A percentile compares a stretch with the other conserved stretches of the same genome.
Evolutionary conservation across 2,888 invertebrate species (phyloP).

Genomic region (Gymnocheta viridis): DNA sequence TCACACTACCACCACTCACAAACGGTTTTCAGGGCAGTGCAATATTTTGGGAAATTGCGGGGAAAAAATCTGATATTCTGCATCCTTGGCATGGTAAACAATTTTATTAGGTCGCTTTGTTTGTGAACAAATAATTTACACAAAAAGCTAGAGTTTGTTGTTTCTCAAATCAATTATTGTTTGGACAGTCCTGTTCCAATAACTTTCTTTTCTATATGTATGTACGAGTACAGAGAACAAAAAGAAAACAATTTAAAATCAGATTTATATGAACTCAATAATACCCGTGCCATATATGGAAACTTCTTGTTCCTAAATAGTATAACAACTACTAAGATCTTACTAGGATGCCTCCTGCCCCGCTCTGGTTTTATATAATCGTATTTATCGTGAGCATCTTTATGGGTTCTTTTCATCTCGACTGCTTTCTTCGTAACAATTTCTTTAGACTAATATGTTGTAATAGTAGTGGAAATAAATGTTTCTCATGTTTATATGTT

Average conservation of each 20-base stretch:
- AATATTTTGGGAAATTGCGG: slow-evolving; percentile 11
- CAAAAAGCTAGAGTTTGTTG: not conserved
- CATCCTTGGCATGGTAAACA: too few species aligned
- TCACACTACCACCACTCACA: slow-evolving; percentile 44
- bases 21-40: slow-evolving; percentile 10
- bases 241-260: slow-evolving; percentile 52
- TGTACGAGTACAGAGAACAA: slow-evolving; percentile 31
- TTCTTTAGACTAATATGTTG: slow-evolving; percentile 27
- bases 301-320: slow-evolving; percentile 43
- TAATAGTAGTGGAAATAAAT: slow-evolving; percentile 46
- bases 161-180: not conserved
- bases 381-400: slow-evolving; percentile 63
- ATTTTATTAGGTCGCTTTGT: not conserved
- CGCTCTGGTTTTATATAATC: slow-evolving; percentile 9
- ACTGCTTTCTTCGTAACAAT: slow-evolving; percentile 16
- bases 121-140: not conserved
- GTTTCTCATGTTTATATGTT: slow-evolving; percentile 65
- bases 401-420: slow-evolving; percentile 49
- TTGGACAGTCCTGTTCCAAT: slow-evolving; percentile 55
- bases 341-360: slow-evolving; percentile 31
- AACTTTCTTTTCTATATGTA: slow-evolving; percentile 75
- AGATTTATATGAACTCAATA: slow-evolving; percentile 68
- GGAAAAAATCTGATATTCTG: not conserved
- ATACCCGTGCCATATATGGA: slow-evolving; percentile 29
- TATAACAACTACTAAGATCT: slow-evolving; percentile 44